Percentiles rank a stretch among this genome's conserved stretches.
phyloP scores from a whole-genome alignment of 2,797 vertebrate species.

The Petrocephalus sullivani region DNA sequence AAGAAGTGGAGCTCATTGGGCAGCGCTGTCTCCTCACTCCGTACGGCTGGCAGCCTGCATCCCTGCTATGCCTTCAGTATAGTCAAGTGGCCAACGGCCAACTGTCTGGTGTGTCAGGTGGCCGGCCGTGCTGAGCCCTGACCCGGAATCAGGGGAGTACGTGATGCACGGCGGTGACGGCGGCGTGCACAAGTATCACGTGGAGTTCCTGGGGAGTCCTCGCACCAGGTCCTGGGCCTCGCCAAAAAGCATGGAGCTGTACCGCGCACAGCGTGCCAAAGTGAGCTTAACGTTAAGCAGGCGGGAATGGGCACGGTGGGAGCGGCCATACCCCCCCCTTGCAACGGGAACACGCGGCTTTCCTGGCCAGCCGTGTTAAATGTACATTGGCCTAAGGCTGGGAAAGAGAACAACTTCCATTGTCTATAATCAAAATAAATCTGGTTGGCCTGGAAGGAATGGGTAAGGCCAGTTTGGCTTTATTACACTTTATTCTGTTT shows the following conservation, averaged over 20 bases:
- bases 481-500: background rate
- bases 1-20: background rate
- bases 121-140: conserved; percentile 32
- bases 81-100: background rate
- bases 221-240: conserved; percentile 33
- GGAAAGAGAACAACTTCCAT: background rate
- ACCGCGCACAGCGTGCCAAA: background rate
- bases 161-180: conserved; percentile 17
- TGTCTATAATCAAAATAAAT: background rate
- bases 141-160: conserved; percentile 23
- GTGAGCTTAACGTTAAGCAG: conserved; percentile 12
- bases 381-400: background rate
- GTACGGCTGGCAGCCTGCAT: background rate
- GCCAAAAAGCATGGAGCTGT: conserved; percentile 18
- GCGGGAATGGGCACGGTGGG: background rate
- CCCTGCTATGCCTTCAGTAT: background rate
- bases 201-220: conserved; percentile 35
- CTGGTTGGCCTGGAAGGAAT: background rate
- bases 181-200: conserved; percentile 29
- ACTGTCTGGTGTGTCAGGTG: conserved; percentile 24
- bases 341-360: background rate
- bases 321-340: background rate
- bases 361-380: background rate
- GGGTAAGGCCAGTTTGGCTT: background rate
- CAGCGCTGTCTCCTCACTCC: background rate